Percentiles rank a stretch among this genome's conserved stretches.
phyloP scores from a whole-genome alignment of 2,888 invertebrate species.

The Tetragonula carbonaria region DNA sequence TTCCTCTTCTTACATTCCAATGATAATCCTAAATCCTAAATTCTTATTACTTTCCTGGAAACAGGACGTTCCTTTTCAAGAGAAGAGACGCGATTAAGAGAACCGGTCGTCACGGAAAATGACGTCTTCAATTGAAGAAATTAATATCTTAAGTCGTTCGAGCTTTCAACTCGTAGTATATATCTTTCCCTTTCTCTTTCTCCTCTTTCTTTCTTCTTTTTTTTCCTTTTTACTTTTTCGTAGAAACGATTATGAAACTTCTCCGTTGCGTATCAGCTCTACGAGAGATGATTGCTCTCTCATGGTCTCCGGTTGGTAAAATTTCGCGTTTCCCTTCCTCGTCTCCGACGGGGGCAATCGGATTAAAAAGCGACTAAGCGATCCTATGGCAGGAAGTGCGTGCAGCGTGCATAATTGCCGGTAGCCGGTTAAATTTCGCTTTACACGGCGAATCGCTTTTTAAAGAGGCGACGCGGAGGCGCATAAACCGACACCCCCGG shows the following conservation, averaged over 20 bases:
- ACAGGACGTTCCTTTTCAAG: background rate
- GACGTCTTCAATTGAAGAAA: conserved; percentile 20
- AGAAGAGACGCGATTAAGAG: background rate
- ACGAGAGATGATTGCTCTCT: background rate
- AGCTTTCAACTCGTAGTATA: background rate
- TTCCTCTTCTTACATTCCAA: background rate
- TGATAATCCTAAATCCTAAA: background rate
- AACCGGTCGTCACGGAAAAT: background rate
- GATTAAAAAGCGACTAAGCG: conserved; percentile 17
- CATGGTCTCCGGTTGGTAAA: too few relatives aligned
- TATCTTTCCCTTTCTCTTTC: too few relatives aligned
- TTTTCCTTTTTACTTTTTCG: background rate
- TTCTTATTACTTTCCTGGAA: background rate
- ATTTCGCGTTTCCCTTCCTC: background rate
- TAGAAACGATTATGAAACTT: background rate
- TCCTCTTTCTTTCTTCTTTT: too few relatives aligned
- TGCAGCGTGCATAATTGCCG: conserved; percentile 17
- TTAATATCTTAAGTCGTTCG: conserved; percentile 21
- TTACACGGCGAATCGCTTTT: conserved; percentile 43
- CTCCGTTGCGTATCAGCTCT: background rate
- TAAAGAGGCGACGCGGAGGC: conserved; percentile 38
- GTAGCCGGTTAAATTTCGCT: conserved; percentile 39
- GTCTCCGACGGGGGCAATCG: background rate
- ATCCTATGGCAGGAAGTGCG: background rate
- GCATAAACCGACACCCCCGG: conserved; percentile 7